Evolutionary conservation across 2,797 vertebrate genomes (phyloP), one percentile per base, ranked within the genome.

Genomic region (Botia almorhae): DNA sequence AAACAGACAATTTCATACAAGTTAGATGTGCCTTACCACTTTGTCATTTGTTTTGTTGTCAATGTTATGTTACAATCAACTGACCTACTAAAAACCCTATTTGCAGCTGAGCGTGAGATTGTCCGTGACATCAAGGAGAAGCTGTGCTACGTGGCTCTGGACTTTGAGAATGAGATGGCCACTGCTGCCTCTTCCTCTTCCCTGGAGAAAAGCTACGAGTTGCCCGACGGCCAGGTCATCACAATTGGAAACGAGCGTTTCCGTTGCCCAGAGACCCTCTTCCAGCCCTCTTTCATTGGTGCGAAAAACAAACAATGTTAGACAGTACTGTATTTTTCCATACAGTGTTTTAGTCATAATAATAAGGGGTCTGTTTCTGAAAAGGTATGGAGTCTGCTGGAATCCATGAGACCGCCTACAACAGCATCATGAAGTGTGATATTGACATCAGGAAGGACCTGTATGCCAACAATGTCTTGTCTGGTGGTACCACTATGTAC

Each of bases 91-190:
- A 1, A 55, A 75, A 60, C 50, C 46, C 82, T 58, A 8, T 85
- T 74, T 4, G 83, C 93, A 99, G 98, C 98, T 85, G 98, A 99
- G 92, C 98, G 98, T 88, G 98, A 99, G 95, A 99, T 99, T 85
- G 98, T 99, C 93, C 97, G 98, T 64, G 98, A 99, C 94, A 99
- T 99, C 94, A 99, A 99, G 95, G 98, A 99, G 94, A 99, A 99
- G 94, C 88, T 99, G 89, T 99, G 98, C 95, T 99, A 99, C 71
- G 98, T 99, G 89, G 98, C 98, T 23, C 94, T 99, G 96, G 98
- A 99, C 96, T 99, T 99, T 74, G 98, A 99, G 96, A 98, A 99
- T n/a, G n/a, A n/a, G n/a, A n/a, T n/a, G n/a, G n/a, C n/a, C n/a
- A n/a, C n/a, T n/a, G n/a, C n/a, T n/a, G n/a, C n/a, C n/a, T n/a